These are phyloP conservation scores for Chelon labrosus DNA, from an alignment of 2,797 vertebrate genomes.

Conservation along the genomic window DNA sequence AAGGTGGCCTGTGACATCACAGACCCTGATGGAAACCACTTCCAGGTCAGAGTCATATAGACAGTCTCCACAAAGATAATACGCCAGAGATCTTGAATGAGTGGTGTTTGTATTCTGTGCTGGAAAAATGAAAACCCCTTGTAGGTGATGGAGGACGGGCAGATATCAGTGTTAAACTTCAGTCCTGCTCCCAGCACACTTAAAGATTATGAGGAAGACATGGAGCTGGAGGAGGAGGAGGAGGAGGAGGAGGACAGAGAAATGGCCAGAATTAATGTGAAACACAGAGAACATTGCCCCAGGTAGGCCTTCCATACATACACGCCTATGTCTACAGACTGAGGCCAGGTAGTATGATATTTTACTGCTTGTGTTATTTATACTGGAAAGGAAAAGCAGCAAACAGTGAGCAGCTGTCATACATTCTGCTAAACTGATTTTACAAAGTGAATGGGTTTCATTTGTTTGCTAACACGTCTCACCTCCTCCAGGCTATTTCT, in stretches of 20 bases:
- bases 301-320: constrained; percentile 80
- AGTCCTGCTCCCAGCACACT: constrained; percentile 49
- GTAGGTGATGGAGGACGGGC: constrained; percentile 91
- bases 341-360: not conserved
- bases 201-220: constrained; percentile 40
- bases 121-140: not conserved
- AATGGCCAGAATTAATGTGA: constrained; percentile 39
- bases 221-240: constrained; percentile 18
- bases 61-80: not conserved
- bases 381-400: not conserved
- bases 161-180: constrained; percentile 73
- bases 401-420: not conserved
- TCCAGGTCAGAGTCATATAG: constrained; percentile 85
- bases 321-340: too few relatives aligned
- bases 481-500: constrained; percentile 88
- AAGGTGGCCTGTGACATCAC: constrained; percentile 85
- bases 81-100: not conserved
- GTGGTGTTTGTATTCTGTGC: fast-evolving
- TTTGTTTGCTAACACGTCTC: not conserved
- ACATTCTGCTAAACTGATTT: not conserved
- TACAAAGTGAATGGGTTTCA: not conserved
- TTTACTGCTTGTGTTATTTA: not conserved
- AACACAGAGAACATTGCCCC: constrained; percentile 82
- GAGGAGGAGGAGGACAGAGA: constrained; percentile 35
- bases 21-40: constrained; percentile 89